Conservation (phyloP, 2,888 invertebrate genomes). For the Ommatoiulus sabulosus region DNA sequence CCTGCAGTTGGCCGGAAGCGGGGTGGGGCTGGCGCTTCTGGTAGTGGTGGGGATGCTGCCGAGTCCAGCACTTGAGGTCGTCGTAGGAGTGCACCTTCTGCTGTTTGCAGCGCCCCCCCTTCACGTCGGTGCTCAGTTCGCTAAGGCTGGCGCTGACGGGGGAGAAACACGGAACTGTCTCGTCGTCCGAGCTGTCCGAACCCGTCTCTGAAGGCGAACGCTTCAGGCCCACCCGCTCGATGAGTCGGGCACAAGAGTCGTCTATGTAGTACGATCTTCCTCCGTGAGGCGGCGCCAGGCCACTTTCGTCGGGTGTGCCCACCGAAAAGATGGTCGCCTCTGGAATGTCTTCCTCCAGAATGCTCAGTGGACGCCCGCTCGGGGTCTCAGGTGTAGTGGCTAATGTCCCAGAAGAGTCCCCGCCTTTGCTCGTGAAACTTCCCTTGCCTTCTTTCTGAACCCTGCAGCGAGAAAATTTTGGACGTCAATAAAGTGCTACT, state of each 20-base stretch:
- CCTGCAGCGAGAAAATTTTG: background rate
- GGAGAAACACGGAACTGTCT: constrained; percentile 54
- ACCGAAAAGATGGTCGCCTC: background rate
- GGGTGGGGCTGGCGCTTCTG: constrained; percentile 49
- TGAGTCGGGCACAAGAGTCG: constrained; percentile 60
- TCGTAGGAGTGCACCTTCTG: constrained; percentile 58
- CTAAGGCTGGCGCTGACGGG: constrained; percentile 59
- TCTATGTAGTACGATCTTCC: constrained; percentile 59
- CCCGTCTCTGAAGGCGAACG: constrained; percentile 37
- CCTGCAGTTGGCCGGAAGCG: background rate
- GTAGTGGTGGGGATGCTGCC: constrained; percentile 54
- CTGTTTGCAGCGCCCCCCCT: background rate
- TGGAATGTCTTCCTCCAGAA: background rate
- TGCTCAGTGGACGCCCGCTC: background rate
- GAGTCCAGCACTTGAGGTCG: constrained; percentile 56
- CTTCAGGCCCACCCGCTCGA: constrained; percentile 57
- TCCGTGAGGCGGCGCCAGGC: background rate
- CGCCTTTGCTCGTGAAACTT: constrained; percentile 40
- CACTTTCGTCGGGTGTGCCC: constrained; percentile 13
- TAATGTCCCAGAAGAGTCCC: background rate
- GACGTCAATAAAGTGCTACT: background rate
- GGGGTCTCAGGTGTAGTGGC: constrained; percentile 7
- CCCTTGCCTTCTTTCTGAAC: constrained; percentile 58
- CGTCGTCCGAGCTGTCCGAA: constrained; percentile 55
- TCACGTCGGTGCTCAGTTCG: constrained; percentile 54